Evolutionary conservation across 2,797 vertebrate genomes (phyloP).

Genomic region (Halcyon smyrnensis): DNA sequence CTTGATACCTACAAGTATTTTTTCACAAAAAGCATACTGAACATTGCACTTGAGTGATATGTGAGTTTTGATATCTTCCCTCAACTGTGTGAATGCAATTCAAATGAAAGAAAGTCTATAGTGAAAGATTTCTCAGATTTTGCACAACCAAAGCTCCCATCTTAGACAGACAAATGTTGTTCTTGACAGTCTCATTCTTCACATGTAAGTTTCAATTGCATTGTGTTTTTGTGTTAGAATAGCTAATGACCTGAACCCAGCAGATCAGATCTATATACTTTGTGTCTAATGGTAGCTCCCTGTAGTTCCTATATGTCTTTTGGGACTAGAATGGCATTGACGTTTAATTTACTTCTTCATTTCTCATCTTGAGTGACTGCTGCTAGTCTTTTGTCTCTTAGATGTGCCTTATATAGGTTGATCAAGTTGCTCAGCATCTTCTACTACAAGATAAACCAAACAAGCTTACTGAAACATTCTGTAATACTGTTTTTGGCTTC

Average conservation of each 20-base stretch:
- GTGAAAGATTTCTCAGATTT: background rate
- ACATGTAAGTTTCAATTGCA: background rate
- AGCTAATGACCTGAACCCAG: background rate
- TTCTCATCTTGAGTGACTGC: background rate
- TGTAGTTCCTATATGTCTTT: background rate
- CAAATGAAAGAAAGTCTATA: background rate
- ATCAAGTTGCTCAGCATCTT: background rate
- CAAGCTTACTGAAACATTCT: background rate
- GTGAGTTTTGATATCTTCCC: background rate
- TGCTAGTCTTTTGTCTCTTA: background rate
- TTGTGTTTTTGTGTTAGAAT: background rate
- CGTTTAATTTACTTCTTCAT: background rate
- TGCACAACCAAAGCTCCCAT: background rate
- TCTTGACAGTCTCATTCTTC: background rate
- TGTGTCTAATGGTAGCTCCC: background rate
- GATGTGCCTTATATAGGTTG: background rate
- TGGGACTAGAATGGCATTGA: background rate
- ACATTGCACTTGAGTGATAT: background rate
- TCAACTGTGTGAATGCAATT: background rate
- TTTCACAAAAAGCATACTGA: background rate
- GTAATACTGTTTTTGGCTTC: background rate
- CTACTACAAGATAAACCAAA: background rate
- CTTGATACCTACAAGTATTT: background rate
- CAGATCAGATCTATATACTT: background rate
- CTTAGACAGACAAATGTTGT: background rate